These are phyloP conservation scores for Stenchaetothrips biformis DNA, from an alignment of 2,888 invertebrate genomes.

Conservation along the genomic window DNA sequence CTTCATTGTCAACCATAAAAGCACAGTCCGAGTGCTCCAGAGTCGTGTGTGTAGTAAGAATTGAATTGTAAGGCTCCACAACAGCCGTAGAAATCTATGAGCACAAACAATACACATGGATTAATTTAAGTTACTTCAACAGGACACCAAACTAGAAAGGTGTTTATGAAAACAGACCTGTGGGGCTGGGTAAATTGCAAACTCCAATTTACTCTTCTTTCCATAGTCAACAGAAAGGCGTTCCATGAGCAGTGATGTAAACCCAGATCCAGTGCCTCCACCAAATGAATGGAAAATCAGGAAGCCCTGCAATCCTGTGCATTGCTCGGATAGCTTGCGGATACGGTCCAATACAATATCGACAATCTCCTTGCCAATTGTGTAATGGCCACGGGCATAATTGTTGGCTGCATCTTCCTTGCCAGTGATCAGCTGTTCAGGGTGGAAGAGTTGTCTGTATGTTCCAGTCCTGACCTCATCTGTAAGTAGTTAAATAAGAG, in stretches of 20 bases:
- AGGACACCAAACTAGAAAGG: background rate
- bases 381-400: slow-evolving; percentile 94
- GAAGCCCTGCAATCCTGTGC: slow-evolving; percentile 66
- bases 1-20: slow-evolving; percentile 90
- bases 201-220: slow-evolving; percentile 89
- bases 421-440: slow-evolving; percentile 91
- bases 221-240: slow-evolving; percentile 87
- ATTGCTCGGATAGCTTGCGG: slow-evolving; percentile 50
- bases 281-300: slow-evolving; percentile 91
- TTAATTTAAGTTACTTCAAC: background rate
- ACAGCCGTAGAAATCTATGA: slow-evolving; percentile 54
- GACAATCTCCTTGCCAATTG: slow-evolving; percentile 57
- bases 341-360: slow-evolving; percentile 48
- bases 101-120: slow-evolving; percentile 48
- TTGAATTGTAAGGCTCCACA: slow-evolving; percentile 87
- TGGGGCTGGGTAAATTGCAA: slow-evolving; percentile 92
- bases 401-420: slow-evolving; percentile 97
- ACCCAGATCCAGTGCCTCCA: slow-evolving; percentile 87
- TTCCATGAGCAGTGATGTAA: slow-evolving; percentile 89
- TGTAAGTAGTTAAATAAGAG: slow-evolving; percentile 37
- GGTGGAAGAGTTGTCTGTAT: slow-evolving; percentile 91
- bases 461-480: slow-evolving; percentile 90
- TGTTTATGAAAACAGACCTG: slow-evolving; percentile 54
- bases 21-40: slow-evolving; percentile 82
- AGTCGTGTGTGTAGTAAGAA: slow-evolving; percentile 87